Evolutionary conservation across 2,797 vertebrate species (phyloP).

Genomic region (Margarornis squamiger): DNA sequence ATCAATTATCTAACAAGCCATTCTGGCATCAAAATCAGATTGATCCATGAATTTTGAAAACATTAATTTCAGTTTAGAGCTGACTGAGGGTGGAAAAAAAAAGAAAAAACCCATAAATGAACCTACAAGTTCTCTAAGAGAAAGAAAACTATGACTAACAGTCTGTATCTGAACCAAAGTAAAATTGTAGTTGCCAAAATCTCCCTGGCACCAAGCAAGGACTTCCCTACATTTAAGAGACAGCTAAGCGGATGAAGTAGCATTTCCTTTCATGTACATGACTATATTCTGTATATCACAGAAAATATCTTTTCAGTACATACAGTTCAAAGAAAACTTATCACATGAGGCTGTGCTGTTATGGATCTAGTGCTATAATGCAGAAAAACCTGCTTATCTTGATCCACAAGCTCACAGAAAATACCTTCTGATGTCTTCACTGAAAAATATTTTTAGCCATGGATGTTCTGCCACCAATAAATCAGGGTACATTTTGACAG

Average conservation of each 20-base stretch:
- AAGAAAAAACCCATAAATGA: neutral
- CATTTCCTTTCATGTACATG: neutral
- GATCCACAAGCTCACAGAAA: neutral
- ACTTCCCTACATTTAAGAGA: neutral
- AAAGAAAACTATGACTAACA: neutral
- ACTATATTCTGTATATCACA: neutral
- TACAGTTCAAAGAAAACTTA: neutral
- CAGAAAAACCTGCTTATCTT: neutral
- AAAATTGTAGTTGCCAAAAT: neutral
- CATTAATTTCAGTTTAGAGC: neutral
- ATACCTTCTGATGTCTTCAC: neutral
- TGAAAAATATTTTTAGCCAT: neutral
- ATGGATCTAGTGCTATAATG: neutral
- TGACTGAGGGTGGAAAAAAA: neutral
- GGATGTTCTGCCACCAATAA: neutral
- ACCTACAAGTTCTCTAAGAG: neutral
- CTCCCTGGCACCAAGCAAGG: neutral
- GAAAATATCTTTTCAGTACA: neutral
- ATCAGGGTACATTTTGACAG: conserved; percentile 2
- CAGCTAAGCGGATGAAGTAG: neutral
- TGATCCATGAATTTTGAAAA: neutral
- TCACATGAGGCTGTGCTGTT: neutral
- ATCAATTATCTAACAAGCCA: neutral
- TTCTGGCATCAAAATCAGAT: neutral
- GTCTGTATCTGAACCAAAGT: neutral